These are phyloP conservation scores for Astur gentilis DNA, from an alignment of 2,113 vertebrate species.

Conservation along the genomic window DNA sequence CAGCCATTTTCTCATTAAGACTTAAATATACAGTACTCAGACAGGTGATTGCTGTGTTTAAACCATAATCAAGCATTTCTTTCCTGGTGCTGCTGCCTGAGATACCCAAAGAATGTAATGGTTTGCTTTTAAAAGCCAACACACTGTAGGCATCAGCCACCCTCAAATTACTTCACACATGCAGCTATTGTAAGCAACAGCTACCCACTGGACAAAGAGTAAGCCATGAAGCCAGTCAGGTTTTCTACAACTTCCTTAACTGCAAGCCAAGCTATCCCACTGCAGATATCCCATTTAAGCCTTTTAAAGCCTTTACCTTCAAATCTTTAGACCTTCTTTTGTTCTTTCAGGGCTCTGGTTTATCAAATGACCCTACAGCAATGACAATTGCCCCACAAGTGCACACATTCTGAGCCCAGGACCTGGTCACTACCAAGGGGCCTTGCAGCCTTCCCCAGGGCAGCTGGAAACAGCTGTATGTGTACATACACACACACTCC, in stretches of 20 bases:
- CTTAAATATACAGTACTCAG: neutral
- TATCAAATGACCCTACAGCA: neutral
- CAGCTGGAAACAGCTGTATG: neutral
- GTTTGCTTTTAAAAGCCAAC: neutral
- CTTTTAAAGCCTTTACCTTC: neutral
- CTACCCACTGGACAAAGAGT: neutral
- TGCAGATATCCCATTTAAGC: neutral
- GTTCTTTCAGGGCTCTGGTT: neutral
- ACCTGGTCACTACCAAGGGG: neutral
- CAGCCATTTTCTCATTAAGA: slow-evolving; percentile 13
- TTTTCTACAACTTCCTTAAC: neutral
- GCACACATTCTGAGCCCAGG: neutral
- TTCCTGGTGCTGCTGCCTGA: neutral
- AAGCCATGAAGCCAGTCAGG: neutral
- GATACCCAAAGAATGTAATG: neutral
- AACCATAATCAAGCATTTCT: neutral
- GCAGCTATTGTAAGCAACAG: neutral
- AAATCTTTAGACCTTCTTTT: neutral
- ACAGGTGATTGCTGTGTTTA: neutral
- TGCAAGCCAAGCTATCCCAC: neutral
- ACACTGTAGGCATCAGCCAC: neutral
- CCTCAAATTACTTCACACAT: neutral
- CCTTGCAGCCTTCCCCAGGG: neutral
- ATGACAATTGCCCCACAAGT: neutral
- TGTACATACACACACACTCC: too few relatives aligned